Evolutionary conservation across 2,888 invertebrate genomes (phyloP).

Genomic region (Octonoba sinensis): DNA sequence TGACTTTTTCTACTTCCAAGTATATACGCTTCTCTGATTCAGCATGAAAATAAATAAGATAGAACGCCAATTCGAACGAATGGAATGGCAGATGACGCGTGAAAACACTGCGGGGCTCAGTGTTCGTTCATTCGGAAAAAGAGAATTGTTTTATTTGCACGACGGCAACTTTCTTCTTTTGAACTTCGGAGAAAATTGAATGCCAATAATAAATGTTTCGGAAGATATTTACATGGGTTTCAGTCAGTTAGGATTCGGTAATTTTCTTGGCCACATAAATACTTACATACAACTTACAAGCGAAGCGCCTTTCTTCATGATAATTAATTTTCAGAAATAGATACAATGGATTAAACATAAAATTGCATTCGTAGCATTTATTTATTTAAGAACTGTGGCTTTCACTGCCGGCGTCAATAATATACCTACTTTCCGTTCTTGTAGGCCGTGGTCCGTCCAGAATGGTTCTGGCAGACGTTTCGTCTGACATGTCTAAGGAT

Average conservation of each 20-base stretch:
- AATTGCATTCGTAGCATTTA: no score
- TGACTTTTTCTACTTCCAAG: constrained; percentile 6
- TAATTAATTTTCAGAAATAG: no score
- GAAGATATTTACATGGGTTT: neutral
- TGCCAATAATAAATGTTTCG: constrained; percentile 4
- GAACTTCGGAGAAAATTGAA: neutral
- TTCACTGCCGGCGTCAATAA: no score
- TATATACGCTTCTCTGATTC: constrained; percentile 33
- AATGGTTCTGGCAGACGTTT: no score
- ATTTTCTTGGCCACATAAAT: neutral
- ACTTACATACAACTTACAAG: neutral
- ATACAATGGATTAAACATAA: no score
- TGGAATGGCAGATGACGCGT: constrained; percentile 48
- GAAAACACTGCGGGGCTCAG: constrained; percentile 9
- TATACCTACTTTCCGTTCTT: no score
- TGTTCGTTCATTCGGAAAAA: neutral
- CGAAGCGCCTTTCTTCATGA: neutral
- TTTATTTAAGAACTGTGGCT: no score
- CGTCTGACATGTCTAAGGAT: no score
- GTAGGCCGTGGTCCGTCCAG: no score
- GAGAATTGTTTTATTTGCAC: neutral
- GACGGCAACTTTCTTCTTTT: neutral
- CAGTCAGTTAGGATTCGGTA: neutral
- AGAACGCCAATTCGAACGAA: constrained; percentile 22
- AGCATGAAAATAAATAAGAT: neutral